Conservation (phyloP, 2,113 vertebrate genomes). For the Paraplagusia blochii region DNA sequence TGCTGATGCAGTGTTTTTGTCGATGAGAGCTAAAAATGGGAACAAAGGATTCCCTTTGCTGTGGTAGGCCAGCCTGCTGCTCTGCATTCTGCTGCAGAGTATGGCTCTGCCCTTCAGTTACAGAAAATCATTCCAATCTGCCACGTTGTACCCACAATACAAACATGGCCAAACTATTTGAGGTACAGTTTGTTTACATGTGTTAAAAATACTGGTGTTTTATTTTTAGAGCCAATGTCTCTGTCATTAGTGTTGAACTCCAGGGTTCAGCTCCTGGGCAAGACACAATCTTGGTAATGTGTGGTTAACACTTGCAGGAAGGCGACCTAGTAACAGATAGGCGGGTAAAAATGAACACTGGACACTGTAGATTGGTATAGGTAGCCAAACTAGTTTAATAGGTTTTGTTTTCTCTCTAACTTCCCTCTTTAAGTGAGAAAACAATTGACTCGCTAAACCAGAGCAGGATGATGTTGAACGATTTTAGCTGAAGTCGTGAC, state of each 20-base stretch:
- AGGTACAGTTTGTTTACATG: too few relatives aligned
- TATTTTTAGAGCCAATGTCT: too few relatives aligned
- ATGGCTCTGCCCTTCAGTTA: background rate
- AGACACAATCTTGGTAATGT: too few relatives aligned
- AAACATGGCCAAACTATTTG: background rate
- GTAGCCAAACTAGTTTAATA: too few relatives aligned
- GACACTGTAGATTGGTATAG: too few relatives aligned
- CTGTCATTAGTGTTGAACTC: background rate
- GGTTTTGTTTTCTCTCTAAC: too few relatives aligned
- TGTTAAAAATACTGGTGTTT: too few relatives aligned
- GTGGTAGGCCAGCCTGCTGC: conserved; percentile 35
- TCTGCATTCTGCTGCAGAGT: conserved; percentile 66
- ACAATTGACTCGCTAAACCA: too few relatives aligned
- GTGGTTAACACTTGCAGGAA: too few relatives aligned
- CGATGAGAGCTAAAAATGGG: conserved; percentile 70
- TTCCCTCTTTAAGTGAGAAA: too few relatives aligned
- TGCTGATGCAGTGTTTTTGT: conserved; percentile 58
- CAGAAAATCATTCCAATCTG: conserved; percentile 18
- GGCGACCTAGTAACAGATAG: too few relatives aligned
- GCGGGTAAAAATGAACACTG: too few relatives aligned
- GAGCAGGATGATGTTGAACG: background rate
- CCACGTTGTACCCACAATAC: background rate
- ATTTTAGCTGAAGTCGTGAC: background rate
- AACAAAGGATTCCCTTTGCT: conserved; percentile 68
- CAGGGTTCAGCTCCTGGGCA: background rate